phyloP scores from a whole-genome alignment of 2,888 invertebrate genomes.

The Hymenopus coronatus region DNA sequence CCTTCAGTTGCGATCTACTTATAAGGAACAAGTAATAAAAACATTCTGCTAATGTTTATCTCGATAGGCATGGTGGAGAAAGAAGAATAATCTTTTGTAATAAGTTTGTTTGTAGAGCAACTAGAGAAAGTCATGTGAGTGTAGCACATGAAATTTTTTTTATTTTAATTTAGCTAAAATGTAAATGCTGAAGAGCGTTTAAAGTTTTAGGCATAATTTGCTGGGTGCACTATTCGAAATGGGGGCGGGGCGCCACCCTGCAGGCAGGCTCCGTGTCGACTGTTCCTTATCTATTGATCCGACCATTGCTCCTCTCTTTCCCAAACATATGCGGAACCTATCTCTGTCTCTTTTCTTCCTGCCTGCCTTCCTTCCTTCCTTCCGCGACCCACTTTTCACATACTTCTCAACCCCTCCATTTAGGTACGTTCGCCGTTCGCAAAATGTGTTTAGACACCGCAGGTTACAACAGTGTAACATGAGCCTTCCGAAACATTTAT shows the following conservation, averaged over 20 bases:
- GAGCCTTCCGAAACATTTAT: too few species aligned
- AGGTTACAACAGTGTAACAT: neutral
- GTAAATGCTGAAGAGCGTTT: neutral
- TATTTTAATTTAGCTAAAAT: neutral
- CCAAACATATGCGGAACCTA: neutral
- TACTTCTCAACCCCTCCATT: neutral
- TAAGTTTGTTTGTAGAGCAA: too few species aligned
- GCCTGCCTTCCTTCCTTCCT: neutral
- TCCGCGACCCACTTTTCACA: neutral
- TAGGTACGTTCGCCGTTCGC: neutral
- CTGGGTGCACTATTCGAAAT: neutral
- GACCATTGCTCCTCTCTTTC: neutral
- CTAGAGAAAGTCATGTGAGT: too few species aligned
- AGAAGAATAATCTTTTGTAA: too few species aligned
- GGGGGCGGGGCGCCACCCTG: neutral
- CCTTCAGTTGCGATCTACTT: too few species aligned
- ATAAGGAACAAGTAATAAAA: too few species aligned
- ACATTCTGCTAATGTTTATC: too few species aligned
- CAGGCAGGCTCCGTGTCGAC: neutral
- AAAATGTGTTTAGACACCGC: neutral
- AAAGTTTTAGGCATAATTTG: neutral
- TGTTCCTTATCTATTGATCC: conserved; percentile 20
- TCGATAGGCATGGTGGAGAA: too few species aligned
- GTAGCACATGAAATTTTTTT: too few species aligned
- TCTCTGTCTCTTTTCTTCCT: neutral